phyloP scores from a whole-genome alignment of 2,797 vertebrate species.

The Sebastes itinus region DNA sequence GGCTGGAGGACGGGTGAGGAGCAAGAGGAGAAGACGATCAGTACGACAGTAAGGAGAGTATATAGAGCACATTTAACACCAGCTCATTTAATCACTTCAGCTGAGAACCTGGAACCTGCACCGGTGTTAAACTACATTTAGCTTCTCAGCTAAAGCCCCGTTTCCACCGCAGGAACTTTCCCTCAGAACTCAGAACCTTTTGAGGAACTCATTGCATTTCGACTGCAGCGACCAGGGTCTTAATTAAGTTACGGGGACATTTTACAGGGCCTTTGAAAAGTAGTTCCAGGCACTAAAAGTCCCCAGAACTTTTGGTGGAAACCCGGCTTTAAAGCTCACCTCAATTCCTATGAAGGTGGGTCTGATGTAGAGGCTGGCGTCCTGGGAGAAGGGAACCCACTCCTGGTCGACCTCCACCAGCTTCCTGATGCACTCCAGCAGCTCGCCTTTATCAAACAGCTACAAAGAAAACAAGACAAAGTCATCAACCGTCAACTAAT shows the following conservation, averaged over 20 bases:
- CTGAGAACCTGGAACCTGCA: not conserved
- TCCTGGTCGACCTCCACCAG: conserved; percentile 89
- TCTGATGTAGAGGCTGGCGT: conserved; percentile 90
- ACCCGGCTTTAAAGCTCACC: conserved; percentile 67
- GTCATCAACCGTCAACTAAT: fast-evolving
- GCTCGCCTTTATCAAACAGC: conserved; percentile 86
- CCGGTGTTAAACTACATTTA: too few species aligned
- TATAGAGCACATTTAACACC: not conserved
- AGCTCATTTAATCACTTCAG: not conserved
- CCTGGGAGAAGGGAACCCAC: conserved; percentile 86
- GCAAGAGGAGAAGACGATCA: not conserved
- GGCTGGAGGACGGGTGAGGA: conserved; percentile 73
- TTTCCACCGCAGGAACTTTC: too few species aligned
- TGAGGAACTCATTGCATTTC: too few species aligned
- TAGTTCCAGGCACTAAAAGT: too few species aligned
- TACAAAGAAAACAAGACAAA: conserved; percentile 39
- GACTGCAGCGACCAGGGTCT: too few species aligned
- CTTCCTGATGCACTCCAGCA: conserved; percentile 87
- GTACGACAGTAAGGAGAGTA: not conserved
- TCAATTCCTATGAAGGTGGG: conserved; percentile 89
- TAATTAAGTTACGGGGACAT: too few species aligned
- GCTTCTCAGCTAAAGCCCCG: too few species aligned
- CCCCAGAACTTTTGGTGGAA: too few species aligned
- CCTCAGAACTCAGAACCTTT: too few species aligned
- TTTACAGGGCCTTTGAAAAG: too few species aligned